Base-by-base conservation (phyloP, 2,113 vertebrate genomes). In the Pontoporia blainvillei region DNA sequence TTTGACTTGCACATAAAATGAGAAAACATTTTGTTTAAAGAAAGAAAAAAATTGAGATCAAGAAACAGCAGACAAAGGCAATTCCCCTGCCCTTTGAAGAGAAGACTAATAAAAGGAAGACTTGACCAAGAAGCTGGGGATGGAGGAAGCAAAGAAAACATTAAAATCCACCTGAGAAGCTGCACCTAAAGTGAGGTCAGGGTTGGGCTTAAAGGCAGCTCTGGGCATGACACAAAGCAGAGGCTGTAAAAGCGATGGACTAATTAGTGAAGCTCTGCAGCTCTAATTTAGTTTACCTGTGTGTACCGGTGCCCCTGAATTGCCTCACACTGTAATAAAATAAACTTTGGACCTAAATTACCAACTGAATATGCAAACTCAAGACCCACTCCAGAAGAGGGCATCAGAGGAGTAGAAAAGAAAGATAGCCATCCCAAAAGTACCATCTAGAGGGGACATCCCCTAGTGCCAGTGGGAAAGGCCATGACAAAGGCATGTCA, bases 21-120 rank as follows among this genome's bases (percentile, higher is more conserved):
- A 93, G n/a, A 49, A 93, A 94, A 72, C 76, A 0, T 57, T 88
- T 94, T 76, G 11, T 75, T 86, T 94, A 73, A 64, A 59, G 73
- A 86, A 84, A 52, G 52, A 62, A 95, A 86, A 94, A 1, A 2
- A 49, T 95, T 91, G 84, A 95, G 76, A 86, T 91, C 46, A 96
- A 97, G 41, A 27, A 78, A 86, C 2, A 91, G 14, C 72, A 96
- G 66, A 25, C n/a, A 69, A 95, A 86, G 69, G 31, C 85, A 94
- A 89, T 81, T 46, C n/a, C 21, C 75, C 52, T 57, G 36, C 91
- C 52, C 52, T 52, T 52, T 52, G 64, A 52, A 66, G 44, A 92
- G 57, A 86, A 84, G 78, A 66, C 71, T 62, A 88, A 59, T 8
- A 94, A 34, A 91, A 76, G 25, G 57, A 88, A 83, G 13, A 44